Evolutionary conservation across 2,888 invertebrate species (phyloP), one percentile per base, ranked within the genome.

Genomic region (Tiliacea citrago): DNA sequence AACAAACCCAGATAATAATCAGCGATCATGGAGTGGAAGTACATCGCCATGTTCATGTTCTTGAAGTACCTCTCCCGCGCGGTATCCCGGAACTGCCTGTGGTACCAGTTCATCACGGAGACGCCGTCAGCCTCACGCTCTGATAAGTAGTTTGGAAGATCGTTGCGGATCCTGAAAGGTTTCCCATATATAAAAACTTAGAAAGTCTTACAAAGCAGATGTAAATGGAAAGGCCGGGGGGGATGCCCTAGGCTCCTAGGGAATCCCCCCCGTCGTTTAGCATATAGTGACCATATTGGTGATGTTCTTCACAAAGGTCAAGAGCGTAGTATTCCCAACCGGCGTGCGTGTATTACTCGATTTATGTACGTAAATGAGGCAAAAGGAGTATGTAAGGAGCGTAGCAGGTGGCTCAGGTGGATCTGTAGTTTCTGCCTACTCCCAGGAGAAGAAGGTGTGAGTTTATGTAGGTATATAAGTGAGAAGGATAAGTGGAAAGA

Each of bases 91-190:
- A 99, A 99, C 95, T 99, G 99, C 72, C 99, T 97, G 93, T 99
- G 99, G 93, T 99, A 99, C 99, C 99, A 99, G 95, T 99, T 99
- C 97, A 99, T 98, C 2, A 99, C 99, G 88, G 98, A 99, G 0
- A 99, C 99, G 0, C 99, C 99, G 89, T 99, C 99, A 0, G 99
- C 99, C 91, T 99, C 99, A 9, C 99, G 97, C 94, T 99, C 99
- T 4, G 99, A 99, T 68, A 99, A 95, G 92, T 99, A 99, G 94
- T 99, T 99, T 0, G 99, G 99, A 47, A 99, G 96, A 96, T 99
- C 99, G 92, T 99, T 99, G 58, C 99, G 97, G 79, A 99, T 99
- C 89, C 99, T 97, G 87, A 0, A 86, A 86, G 39, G 21, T n/a
- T n/a, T 16, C 6, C 6, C 49, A 35, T 16, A 3, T n/a, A n/a